Base-by-base conservation (phyloP, 2,113 vertebrate genomes). In the Columba livia region DNA sequence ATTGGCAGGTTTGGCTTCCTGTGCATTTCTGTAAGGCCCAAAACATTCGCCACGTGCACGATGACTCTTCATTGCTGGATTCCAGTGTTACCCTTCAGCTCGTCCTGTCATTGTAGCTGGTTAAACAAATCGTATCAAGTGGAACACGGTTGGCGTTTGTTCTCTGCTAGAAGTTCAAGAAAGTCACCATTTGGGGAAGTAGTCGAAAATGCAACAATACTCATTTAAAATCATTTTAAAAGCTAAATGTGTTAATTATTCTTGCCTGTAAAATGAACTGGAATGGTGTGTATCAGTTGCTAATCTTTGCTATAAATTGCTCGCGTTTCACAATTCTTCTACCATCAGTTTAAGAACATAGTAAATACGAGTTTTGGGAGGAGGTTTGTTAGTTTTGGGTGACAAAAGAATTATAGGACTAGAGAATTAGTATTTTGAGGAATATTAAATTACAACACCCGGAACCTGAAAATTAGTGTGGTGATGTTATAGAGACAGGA, bases 331-430 rank as follows among this genome's bases (percentile, higher is more conserved):
- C 53, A 65, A 6, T 80, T 78, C 17, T 71, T 92, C 72, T 69
- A 44, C 62, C 48, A 69, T 85, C 85, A n/a, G 0, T 62, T 93
- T 66, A 48, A 93, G 77, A 84, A 48, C 60, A 38, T 44, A 94
- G 95, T 90, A 94, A 92, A 85, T 97, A 89, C n/a, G 67, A 4
- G 66, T 88, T 62, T 87, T 91, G 71, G 71, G 51, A 95, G 64
- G 65, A 95, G 60, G 12, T 83, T 2, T 44, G 16, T 58, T 92
- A 57, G 54, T 69, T 95, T 92, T 81, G 90, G 54, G 31, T 40
- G 90, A 57, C 28, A 62, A 60, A 91, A 70, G 5, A 79, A 42
- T 87, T 67, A 54, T 32, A 67, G 83, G 64, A 67, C 65, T 90
- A 96, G 90, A 32, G 36, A 92, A 47, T 85, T 83, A 71, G 31